A percentile compares a stretch with the other conserved stretches of the same genome.
phyloP scores from a whole-genome alignment of 2,113 vertebrate species.

The Cyanoramphus novaezelandiae region DNA sequence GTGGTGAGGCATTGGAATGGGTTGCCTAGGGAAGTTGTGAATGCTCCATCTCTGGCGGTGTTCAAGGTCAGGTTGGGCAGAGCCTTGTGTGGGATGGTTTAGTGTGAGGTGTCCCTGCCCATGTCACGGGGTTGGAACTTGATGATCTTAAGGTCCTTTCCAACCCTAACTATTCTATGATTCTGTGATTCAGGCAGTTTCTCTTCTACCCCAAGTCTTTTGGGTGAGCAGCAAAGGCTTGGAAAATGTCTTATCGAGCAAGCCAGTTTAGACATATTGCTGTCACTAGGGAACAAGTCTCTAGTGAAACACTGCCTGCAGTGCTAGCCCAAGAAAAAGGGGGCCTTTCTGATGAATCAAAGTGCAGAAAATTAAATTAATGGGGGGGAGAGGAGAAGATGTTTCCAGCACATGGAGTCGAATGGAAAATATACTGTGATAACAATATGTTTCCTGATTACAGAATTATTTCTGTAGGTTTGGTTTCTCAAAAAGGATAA shows the following conservation, averaged over 20 bases:
- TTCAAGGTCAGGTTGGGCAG: too few relatives aligned
- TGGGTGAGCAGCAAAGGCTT: not conserved
- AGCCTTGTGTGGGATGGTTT: too few relatives aligned
- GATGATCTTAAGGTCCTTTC: too few relatives aligned
- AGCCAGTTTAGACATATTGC: not conserved
- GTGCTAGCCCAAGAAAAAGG: not conserved
- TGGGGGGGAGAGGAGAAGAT: not conserved
- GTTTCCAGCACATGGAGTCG: not conserved
- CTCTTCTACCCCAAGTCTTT: not conserved
- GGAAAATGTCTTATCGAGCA: conserved; percentile 25
- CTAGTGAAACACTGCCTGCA: conserved; percentile 10
- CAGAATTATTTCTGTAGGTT: conserved; percentile 25
- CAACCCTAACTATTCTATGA: too few relatives aligned
- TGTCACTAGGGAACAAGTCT: conserved; percentile 42
- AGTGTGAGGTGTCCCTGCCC: too few relatives aligned
- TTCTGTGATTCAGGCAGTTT: not conserved
- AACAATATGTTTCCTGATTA: conserved; percentile 48
- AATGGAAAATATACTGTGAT: conserved; percentile 33
- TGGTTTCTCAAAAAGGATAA: conserved; percentile 19
- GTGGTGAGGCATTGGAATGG: too few relatives aligned
- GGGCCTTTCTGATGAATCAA: conserved; percentile 31
- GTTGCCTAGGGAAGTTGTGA: too few relatives aligned
- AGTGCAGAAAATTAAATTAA: conserved; percentile 15
- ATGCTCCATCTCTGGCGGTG: too few relatives aligned
- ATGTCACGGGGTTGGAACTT: too few relatives aligned